Conservation (phyloP, 2,113 vertebrate genomes). For the Erythrolamprus reginae region DNA sequence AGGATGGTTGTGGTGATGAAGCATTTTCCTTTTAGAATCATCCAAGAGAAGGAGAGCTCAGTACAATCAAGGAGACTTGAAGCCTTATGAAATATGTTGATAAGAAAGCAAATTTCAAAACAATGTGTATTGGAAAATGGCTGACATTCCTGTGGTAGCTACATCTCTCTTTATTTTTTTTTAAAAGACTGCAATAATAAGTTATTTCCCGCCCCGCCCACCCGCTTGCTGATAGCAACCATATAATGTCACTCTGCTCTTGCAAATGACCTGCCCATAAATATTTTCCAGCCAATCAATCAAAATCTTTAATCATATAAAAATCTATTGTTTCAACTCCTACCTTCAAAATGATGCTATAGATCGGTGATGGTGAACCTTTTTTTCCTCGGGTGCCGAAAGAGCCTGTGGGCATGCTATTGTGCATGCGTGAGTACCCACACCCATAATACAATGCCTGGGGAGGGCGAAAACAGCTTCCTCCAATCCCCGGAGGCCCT, state of each 20-base stretch:
- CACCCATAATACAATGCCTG: no score
- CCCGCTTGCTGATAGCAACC: constrained; percentile 32
- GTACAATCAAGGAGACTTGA: neutral
- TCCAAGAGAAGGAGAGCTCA: neutral
- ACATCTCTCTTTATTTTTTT: constrained; percentile 7
- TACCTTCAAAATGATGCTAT: no score
- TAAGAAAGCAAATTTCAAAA: neutral
- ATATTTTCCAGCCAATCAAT: constrained; percentile 45
- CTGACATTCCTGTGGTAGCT: neutral
- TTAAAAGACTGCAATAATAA: constrained; percentile 17
- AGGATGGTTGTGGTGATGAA: neutral
- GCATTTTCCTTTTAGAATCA: constrained; percentile 4
- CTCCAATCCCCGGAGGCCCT: no score
- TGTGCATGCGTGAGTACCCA: no score
- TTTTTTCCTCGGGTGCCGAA: no score
- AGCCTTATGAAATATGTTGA: constrained; percentile 8
- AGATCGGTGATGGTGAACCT: no score
- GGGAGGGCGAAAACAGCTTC: no score
- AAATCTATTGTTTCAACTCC: no score
- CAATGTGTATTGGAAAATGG: constrained; percentile 10
- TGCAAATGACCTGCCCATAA: constrained; percentile 26
- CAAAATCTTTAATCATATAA: constrained; percentile 57
- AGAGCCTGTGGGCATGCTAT: no score
- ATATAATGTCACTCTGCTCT: neutral
- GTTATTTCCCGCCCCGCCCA: neutral